Conservation (phyloP, 2,113 vertebrate species). For the Rhynchomys soricoides region DNA sequence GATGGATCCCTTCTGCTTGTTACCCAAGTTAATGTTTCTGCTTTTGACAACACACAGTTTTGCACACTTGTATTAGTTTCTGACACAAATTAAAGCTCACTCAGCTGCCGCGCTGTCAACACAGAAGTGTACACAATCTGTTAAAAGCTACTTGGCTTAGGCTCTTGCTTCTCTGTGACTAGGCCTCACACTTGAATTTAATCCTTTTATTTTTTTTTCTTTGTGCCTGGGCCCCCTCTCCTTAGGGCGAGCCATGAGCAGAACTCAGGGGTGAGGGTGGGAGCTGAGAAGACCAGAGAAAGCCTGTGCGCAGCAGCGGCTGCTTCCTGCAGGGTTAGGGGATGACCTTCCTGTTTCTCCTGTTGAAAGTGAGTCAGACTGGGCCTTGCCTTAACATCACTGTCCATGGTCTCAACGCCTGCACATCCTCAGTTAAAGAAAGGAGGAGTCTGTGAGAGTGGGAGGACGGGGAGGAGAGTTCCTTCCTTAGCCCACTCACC, state of each 20-base stretch:
- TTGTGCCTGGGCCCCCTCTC: background rate
- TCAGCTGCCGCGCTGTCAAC: fast-evolving
- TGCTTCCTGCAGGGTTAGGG: background rate
- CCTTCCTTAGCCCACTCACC: background rate
- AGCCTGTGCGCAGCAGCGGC: background rate
- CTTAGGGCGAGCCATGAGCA: background rate
- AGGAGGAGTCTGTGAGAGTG: background rate
- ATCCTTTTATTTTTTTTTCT: background rate
- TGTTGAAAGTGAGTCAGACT: background rate
- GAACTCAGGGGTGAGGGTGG: background rate
- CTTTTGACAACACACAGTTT: background rate
- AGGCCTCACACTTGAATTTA: background rate
- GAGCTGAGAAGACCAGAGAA: background rate
- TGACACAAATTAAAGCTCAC: background rate
- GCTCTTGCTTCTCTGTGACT: background rate
- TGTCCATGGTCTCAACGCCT: background rate
- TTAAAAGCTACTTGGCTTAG: background rate
- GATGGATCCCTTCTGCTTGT: background rate
- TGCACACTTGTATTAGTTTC: background rate
- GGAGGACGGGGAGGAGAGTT: fast-evolving
- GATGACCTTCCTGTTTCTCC: background rate
- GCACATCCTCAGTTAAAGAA: background rate
- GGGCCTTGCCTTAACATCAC: background rate
- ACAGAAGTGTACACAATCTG: fast-evolving
- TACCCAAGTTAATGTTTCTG: background rate